Percentiles rank a stretch among this genome's conserved stretches.
phyloP scores from a whole-genome alignment of 2,888 invertebrate species.

The Steinernema scapterisci region DNA sequence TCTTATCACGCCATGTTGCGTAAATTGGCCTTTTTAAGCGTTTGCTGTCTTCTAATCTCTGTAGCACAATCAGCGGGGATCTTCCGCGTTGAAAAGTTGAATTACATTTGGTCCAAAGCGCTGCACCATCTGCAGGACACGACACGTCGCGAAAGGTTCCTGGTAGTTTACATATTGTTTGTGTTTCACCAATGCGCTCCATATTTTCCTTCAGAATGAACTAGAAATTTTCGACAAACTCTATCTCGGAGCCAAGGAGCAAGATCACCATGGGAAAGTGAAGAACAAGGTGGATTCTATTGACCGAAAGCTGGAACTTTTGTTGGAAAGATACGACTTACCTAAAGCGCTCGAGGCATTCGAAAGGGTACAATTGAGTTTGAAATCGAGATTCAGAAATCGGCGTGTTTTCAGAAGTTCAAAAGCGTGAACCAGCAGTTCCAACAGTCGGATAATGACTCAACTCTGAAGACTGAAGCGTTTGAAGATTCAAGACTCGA shows the following conservation, averaged over 20 bases:
- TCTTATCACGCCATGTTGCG: neutral
- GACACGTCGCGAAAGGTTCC: constrained; percentile 45
- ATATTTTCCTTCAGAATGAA: constrained; percentile 48
- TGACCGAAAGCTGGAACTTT: constrained; percentile 53
- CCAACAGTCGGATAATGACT: constrained; percentile 37
- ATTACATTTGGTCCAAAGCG: constrained; percentile 63
- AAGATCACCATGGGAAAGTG: constrained; percentile 34
- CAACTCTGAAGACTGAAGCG: constrained; percentile 25
- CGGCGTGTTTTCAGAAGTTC: constrained; percentile 46
- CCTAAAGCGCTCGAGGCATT: constrained; percentile 56
- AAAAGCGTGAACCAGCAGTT: constrained; percentile 42
- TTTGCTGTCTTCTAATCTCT: neutral
- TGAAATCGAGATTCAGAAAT: constrained; percentile 1
- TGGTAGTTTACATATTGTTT: constrained; percentile 36
- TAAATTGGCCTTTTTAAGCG: neutral
- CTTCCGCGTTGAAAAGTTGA: constrained; percentile 60
- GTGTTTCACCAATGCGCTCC: neutral
- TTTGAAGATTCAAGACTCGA: constrained; percentile 55
- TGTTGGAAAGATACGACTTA: constrained; percentile 59
- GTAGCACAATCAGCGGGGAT: neutral
- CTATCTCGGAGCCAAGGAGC: constrained; percentile 56
- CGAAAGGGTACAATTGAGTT: constrained; percentile 50
- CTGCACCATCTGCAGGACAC: constrained; percentile 49
- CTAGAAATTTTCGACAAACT: constrained; percentile 55
- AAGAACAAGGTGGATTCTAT: constrained; percentile 40